Conservation (phyloP, 53 echinoderm and acorn worm genomes). For the Holothuria leucospilota region DNA sequence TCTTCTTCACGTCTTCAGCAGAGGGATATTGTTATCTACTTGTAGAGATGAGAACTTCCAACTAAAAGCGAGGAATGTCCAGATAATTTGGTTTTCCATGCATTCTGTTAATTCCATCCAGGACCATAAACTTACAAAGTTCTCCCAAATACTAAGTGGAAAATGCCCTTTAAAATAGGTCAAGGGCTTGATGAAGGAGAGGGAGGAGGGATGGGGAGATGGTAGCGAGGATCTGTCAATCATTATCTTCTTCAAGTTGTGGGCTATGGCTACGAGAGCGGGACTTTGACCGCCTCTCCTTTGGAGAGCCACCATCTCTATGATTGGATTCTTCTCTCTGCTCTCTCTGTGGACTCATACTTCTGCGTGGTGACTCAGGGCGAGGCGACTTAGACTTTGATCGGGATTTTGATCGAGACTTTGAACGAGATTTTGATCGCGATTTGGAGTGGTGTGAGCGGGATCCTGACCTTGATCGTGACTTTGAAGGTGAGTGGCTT, state of each 20-base stretch:
- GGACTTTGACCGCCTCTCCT: not conserved
- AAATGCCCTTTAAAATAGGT: no score
- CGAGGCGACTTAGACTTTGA: slow-evolving; percentile 33
- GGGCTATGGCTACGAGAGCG: slow-evolving; percentile 22
- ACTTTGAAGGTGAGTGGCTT: slow-evolving; percentile 35
- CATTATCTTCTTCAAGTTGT: not conserved
- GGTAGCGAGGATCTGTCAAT: not conserved
- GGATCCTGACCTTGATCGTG: slow-evolving; percentile 45
- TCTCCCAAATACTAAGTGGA: no score
- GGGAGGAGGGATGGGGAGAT: not conserved
- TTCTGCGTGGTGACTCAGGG: slow-evolving; percentile 8
- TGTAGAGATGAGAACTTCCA: no score
- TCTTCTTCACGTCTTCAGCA: no score
- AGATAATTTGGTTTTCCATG: no score
- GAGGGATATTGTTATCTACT: no score
- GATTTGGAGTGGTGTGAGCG: slow-evolving; percentile 41
- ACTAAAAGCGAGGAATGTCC: no score
- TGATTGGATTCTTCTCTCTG: slow-evolving; percentile 8
- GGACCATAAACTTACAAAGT: no score
- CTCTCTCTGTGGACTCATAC: slow-evolving; percentile 20
- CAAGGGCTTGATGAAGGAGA: no score
- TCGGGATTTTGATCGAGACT: slow-evolving; percentile 26
- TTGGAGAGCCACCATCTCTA: not conserved
- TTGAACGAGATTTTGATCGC: slow-evolving; percentile 53
- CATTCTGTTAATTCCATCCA: no score